Percentiles rank a stretch among this genome's conserved stretches.
These are phyloP conservation scores for Myotis vivesi DNA, from an alignment of 2,797 vertebrate genomes.

Conservation along the genomic window DNA sequence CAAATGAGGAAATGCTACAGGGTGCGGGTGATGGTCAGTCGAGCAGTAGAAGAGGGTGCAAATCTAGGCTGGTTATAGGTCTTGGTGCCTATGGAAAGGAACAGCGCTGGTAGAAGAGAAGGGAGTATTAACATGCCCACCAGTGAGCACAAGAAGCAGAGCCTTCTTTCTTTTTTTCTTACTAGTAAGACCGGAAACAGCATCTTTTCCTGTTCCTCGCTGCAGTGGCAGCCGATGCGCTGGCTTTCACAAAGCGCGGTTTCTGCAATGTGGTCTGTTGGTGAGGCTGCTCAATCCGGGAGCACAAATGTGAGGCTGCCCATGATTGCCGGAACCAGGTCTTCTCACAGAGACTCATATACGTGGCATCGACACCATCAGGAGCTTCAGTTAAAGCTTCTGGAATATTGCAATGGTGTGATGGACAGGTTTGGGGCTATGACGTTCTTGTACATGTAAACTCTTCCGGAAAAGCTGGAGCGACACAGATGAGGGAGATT, in stretches of 20 bases:
- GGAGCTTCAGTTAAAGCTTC: conserved; percentile 64
- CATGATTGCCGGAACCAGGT: not conserved
- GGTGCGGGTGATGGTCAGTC: not conserved
- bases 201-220: not conserved
- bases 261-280: not conserved
- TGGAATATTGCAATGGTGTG: conserved; percentile 28
- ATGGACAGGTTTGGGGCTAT: conserved; percentile 40
- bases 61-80: not conserved
- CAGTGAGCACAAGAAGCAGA: not conserved
- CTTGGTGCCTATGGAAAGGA: not conserved
- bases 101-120: not conserved
- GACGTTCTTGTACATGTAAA: conserved; percentile 65
- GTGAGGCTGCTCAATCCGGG: not conserved
- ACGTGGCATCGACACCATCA: not conserved
- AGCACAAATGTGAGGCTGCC: not conserved
- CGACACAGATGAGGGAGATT: conserved; percentile 56
- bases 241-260: conserved; percentile 29
- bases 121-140: not conserved
- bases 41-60: not conserved
- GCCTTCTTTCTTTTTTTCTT: not conserved
- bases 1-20: not conserved
- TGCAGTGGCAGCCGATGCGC: not conserved
- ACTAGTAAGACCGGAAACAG: not conserved
- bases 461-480: conserved; percentile 4
- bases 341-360: not conserved